Base-by-base conservation (phyloP, 2,797 vertebrate species). In the Rhadinocentrus ornatus region DNA sequence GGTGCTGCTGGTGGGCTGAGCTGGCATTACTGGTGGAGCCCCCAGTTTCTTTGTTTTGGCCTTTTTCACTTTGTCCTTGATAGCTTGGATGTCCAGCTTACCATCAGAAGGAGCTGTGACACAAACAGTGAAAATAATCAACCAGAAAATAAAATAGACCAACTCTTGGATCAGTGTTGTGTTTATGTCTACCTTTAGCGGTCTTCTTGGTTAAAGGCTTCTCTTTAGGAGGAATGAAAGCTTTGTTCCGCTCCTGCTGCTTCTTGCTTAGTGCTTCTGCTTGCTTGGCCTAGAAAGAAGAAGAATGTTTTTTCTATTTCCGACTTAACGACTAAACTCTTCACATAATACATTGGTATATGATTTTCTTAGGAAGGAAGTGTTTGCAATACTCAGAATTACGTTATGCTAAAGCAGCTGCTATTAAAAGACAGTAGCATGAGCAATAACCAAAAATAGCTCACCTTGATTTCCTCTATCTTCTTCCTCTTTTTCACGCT, bases 171-270 rank as follows among this genome's bases (percentile, higher is more conserved):
- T 31, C 29, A 53, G 35, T 57, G 58, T 3, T 18, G 34, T 10
- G 11, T 55, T 31, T 10, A 15, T 15, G 4, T 29, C 2, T 95
- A 98, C 97, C 96, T 95, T 96, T 93, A 37, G 90, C 90, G 20
- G 80, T 85, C 75, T 96, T 94, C 90, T 95, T 97, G 72, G 61
- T 94, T 29, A 65, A 55, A 6, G 94, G 89, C 67, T 97, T 98
- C 91, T 99, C 98, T 86, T 98, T 97, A 0, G 97, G 97, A 83
- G 97, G 96, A 81, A 99, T 94, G 86, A 99, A 99, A 3, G 96
- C 97, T 93, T 96, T 98, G 71, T 97, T 96, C 67, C 98, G 93
- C 91, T 98, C 94, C 66, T 97, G 95, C 80, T 98, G 97, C 77
- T 93, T 97, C 87, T 93, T 97, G 67, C 83, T 96, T 73, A 96